Evolutionary conservation across 2,888 invertebrate genomes (phyloP).

Genomic region (Drosophila nr. fundita): DNA sequence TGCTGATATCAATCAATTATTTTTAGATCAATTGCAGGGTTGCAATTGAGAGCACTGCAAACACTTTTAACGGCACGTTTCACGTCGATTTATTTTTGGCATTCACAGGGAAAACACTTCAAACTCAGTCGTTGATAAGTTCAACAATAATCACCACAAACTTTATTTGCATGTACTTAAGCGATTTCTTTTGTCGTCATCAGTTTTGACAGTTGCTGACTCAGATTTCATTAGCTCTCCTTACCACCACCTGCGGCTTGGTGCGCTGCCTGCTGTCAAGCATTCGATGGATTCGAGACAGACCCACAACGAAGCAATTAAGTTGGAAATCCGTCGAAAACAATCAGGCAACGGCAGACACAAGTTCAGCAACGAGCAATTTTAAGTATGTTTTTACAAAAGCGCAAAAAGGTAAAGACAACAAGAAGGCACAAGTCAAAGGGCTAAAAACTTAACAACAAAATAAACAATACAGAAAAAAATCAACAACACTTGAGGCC

Average conservation of each 20-base stretch:
- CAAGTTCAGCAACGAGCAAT: conserved; percentile 41
- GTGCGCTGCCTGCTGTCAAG: conserved; percentile 19
- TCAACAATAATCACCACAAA: conserved; percentile 60
- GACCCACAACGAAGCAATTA: conserved; percentile 77
- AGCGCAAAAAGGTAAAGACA: conserved; percentile 65
- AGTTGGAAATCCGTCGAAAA: conserved; percentile 67
- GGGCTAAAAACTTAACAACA: conserved; percentile 24
- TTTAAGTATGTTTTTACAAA: conserved; percentile 60
- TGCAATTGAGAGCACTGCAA: conserved; percentile 1
- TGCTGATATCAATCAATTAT: conserved; percentile 31
- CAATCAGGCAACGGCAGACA: conserved; percentile 43
- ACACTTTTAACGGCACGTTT: background rate
- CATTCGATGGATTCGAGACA: conserved; percentile 27
- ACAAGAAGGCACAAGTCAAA: conserved; percentile 47
- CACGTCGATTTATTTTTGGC: conserved; percentile 22
- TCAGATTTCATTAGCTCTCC: conserved; percentile 71
- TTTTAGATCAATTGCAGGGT: conserved; percentile 22
- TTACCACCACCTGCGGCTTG: conserved; percentile 67
- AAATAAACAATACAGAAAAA: conserved; percentile 9
- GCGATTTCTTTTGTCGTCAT: conserved; percentile 39
- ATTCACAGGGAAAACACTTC: conserved; percentile 61
- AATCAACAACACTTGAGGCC: conserved; percentile 44
- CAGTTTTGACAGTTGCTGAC: conserved; percentile 65
- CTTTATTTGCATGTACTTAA: conserved; percentile 59
- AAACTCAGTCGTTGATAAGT: conserved; percentile 49